phyloP scores from a whole-genome alignment of 2,113 vertebrate genomes.

The Silurus glanis region DNA sequence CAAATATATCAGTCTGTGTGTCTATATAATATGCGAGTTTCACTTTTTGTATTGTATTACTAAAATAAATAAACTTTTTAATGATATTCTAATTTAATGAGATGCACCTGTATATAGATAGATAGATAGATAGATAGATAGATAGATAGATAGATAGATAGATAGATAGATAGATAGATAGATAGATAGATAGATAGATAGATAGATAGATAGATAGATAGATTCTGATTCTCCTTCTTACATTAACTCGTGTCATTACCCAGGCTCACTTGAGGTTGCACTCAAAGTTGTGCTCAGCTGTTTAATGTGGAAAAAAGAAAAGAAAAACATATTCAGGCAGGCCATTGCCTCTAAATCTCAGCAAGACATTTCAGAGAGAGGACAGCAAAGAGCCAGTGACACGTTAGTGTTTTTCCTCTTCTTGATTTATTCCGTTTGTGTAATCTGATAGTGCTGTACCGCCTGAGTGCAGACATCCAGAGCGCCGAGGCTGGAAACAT shows the following conservation, averaged over 20 bases:
- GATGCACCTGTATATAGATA: no score
- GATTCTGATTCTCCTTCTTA: neutral
- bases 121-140: no score
- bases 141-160: no score
- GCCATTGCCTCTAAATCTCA: neutral
- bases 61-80: no score
- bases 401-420: neutral
- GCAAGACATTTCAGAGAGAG: neutral
- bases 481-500: constrained; percentile 53
- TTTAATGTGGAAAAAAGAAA: neutral
- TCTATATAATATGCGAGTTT: no score
- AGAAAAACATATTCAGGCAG: neutral
- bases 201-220: no score
- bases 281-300: neutral
- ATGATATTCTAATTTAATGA: no score
- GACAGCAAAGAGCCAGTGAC: neutral
- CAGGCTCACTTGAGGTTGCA: constrained; percentile 3
- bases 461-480: constrained; percentile 9
- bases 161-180: no score
- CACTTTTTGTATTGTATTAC: no score
- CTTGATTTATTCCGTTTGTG: constrained; percentile 44
- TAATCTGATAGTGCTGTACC: constrained; percentile 64
- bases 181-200: no score
- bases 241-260: neutral
- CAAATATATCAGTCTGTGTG: no score